Evolutionary conservation across 2,888 invertebrate species (phyloP).

Genomic region (Megaustenia siamemsis): DNA sequence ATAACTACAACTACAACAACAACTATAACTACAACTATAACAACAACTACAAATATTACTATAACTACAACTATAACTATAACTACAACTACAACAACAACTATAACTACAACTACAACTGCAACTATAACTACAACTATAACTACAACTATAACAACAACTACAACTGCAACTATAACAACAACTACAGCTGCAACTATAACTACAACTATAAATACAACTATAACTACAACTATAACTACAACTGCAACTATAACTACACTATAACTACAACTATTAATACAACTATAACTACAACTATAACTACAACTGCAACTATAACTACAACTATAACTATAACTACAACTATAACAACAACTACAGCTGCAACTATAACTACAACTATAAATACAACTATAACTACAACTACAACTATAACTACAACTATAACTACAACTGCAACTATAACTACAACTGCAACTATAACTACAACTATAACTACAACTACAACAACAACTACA

Average conservation of each 20-base stretch:
- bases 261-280: constrained; percentile 29
- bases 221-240: neutral
- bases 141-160: constrained; percentile 27
- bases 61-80: no score
- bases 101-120: constrained; percentile 39
- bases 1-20: no score
- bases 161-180: neutral
- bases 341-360: constrained; percentile 18
- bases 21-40: no score
- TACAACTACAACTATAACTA: neutral
- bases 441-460: no score
- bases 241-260: constrained; percentile 22
- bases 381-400: neutral
- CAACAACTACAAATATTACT: no score
- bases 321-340: constrained; percentile 38
- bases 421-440: neutral
- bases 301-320: constrained; percentile 28
- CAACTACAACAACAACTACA: neutral
- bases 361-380: constrained; percentile 7
- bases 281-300: constrained; percentile 42
- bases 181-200: neutral
- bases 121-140: constrained; percentile 27
- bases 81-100: constrained; percentile 32
- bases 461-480: neutral
- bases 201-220: neutral